A percentile compares a stretch with the other conserved stretches of the same genome.
phyloP scores from a whole-genome alignment of 2,797 vertebrate genomes.

The Channallabes apus region DNA sequence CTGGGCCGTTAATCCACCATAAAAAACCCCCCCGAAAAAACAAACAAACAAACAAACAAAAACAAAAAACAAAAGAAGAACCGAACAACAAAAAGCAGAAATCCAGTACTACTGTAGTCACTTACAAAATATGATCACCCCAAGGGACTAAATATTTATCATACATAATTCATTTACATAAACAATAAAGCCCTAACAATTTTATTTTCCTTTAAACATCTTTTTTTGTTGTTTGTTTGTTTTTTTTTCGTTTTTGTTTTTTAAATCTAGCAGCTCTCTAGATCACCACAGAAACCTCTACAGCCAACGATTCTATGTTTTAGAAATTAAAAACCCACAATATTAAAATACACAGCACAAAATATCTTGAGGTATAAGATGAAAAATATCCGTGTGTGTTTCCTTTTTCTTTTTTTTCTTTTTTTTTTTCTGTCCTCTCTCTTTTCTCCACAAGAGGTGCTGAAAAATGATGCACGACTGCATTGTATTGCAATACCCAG shows the following conservation, averaged over 20 bases:
- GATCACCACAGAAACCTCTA: constrained; percentile 91
- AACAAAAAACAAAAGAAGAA: not conserved
- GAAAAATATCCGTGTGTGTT: constrained; percentile 87
- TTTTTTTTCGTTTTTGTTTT: constrained; percentile 19
- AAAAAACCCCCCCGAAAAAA: not conserved
- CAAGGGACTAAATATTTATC: constrained; percentile 82
- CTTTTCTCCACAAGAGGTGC: constrained; percentile 82
- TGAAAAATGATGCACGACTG: constrained; percentile 95
- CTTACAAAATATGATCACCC: constrained; percentile 88
- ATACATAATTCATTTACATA: constrained; percentile 88
- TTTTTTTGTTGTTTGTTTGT: constrained; percentile 38
- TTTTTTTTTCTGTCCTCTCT: constrained; percentile 60
- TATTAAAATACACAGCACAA: constrained; percentile 99
- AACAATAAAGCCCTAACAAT: constrained; percentile 85
- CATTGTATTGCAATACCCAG: constrained; percentile 95
- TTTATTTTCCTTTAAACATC: constrained; percentile 69
- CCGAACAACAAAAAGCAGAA: constrained; percentile 65
- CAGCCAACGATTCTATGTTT: constrained; percentile 88
- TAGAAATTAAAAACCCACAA: constrained; percentile 97
- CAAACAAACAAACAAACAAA: constrained; percentile 2
- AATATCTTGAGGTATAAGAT: constrained; percentile 99
- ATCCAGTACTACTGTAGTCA: constrained; percentile 82
- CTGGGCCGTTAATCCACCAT: constrained; percentile 17
- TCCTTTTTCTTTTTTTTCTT: constrained; percentile 63
- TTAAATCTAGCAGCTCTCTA: constrained; percentile 86